Evolutionary conservation across 1,140 invertebrate genomes (phyloP).

Genomic region (Achroia grisella): DNA sequence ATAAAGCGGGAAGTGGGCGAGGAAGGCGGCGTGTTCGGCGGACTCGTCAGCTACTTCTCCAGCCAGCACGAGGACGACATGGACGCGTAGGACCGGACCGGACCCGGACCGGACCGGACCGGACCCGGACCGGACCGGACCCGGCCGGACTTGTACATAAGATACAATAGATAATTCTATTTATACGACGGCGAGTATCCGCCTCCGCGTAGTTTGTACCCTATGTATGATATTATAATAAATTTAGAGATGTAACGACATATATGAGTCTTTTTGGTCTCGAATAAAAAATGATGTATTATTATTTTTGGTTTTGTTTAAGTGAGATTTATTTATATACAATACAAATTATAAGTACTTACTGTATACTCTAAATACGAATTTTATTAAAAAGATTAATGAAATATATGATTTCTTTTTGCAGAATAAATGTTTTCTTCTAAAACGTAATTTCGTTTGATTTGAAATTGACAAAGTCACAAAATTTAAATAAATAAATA

Average conservation of each 20-base stretch:
- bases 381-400: conserved; percentile 71
- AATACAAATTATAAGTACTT: conserved; percentile 60
- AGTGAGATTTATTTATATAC: conserved; percentile 73
- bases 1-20: conserved; percentile 44
- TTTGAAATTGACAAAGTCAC: too few species aligned
- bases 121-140: neutral
- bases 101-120: neutral
- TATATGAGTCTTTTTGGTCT: conserved; percentile 59
- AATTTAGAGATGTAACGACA: conserved; percentile 23
- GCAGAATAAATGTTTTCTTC: conserved; percentile 68
- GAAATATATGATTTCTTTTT: conserved; percentile 59
- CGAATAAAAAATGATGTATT: conserved; percentile 68
- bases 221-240: conserved; percentile 52
- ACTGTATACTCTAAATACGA: conserved; percentile 68
- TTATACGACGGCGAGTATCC: conserved; percentile 34
- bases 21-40: conserved; percentile 84
- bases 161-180: conserved; percentile 56
- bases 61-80: conserved; percentile 85
- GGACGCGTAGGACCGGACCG: conserved; percentile 35
- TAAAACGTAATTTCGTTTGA: conserved; percentile 1
- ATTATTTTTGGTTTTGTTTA: conserved; percentile 67
- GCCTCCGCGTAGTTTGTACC: conserved; percentile 27
- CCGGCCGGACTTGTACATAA: conserved; percentile 35
- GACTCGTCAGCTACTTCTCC: conserved; percentile 90
- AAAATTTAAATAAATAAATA: too few species aligned